These are phyloP conservation scores for Plotosus lineatus DNA, from an alignment of 2,113 vertebrate species.

Conservation along the genomic window DNA sequence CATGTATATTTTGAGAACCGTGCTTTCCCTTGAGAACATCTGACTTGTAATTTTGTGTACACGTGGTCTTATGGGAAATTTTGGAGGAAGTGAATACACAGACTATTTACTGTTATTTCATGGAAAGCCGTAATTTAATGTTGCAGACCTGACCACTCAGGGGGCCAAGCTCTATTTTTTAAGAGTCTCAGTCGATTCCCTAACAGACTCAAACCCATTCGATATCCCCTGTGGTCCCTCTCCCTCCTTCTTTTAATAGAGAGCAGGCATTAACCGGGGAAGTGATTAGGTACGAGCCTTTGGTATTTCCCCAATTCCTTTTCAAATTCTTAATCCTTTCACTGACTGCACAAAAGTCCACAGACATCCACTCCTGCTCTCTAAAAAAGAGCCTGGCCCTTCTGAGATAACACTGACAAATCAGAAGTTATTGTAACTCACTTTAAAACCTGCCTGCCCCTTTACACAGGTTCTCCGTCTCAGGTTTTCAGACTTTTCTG, in stretches of 20 bases:
- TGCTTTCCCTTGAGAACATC: slow-evolving; percentile 3
- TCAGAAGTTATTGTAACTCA: slow-evolving; percentile 53
- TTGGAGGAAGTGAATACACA: not conserved
- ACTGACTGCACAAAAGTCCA: slow-evolving; percentile 37
- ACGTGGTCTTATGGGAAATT: not conserved
- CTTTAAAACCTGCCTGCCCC: slow-evolving; percentile 23
- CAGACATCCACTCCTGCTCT: slow-evolving; percentile 47
- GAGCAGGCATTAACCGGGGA: slow-evolving; percentile 47
- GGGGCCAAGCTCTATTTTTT: not conserved
- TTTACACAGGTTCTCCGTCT: slow-evolving; percentile 4
- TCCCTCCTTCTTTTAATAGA: slow-evolving; percentile 46
- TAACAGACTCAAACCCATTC: slow-evolving; percentile 34
- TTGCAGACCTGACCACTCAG: not conserved
- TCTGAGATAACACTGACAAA: slow-evolving; percentile 42
- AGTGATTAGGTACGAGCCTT: slow-evolving; percentile 57
- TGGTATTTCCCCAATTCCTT: slow-evolving; percentile 41
- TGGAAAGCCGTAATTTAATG: not conserved
- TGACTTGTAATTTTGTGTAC: not conserved
- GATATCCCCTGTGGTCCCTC: slow-evolving; percentile 11
- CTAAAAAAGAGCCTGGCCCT: slow-evolving; percentile 40
- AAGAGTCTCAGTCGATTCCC: not conserved
- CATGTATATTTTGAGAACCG: not conserved
- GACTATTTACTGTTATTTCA: not conserved
- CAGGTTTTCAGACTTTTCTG: slow-evolving; percentile 12
- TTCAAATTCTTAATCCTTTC: slow-evolving; percentile 54